These are phyloP conservation scores for Lasioglossum baleicum DNA, from an alignment of 1,140 invertebrate species.

Conservation along the genomic window DNA sequence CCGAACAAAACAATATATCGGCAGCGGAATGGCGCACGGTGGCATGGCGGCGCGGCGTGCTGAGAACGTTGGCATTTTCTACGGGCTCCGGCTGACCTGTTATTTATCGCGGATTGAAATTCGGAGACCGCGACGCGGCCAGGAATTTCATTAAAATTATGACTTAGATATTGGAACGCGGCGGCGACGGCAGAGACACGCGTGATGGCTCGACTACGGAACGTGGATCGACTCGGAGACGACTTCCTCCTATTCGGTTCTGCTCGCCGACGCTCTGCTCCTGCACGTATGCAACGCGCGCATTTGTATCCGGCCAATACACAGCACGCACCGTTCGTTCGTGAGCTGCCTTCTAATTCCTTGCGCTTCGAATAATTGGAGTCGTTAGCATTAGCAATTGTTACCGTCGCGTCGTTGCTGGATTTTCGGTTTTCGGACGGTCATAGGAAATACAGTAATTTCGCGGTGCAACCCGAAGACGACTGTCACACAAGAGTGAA, in stretches of 20 bases:
- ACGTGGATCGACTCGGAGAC: conserved; percentile 53
- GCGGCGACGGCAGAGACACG: conserved; percentile 28
- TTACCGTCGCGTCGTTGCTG: too few relatives aligned
- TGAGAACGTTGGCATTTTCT: conserved; percentile 31
- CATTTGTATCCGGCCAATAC: background rate
- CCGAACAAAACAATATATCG: conserved; percentile 58
- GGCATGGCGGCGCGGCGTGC: background rate
- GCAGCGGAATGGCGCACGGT: background rate
- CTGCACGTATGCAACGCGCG: background rate
- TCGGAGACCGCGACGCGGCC: conserved; percentile 58
- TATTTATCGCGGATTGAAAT: conserved; percentile 69
- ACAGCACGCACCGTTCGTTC: background rate
- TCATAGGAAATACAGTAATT: too few relatives aligned
- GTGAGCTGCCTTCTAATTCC: background rate
- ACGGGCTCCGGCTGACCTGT: conserved; percentile 37
- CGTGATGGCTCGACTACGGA: conserved; percentile 55
- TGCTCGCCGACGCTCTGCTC: background rate
- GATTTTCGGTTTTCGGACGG: too few relatives aligned
- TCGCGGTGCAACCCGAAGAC: too few relatives aligned
- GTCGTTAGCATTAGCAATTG: background rate
- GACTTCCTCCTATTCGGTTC: background rate
- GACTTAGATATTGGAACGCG: conserved; percentile 69
- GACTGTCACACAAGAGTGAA: too few relatives aligned
- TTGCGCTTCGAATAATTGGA: background rate
- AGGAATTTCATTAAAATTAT: conserved; percentile 76